phyloP scores from a whole-genome alignment of 1,140 invertebrate species.

The Ctenoplectra terminalis region DNA sequence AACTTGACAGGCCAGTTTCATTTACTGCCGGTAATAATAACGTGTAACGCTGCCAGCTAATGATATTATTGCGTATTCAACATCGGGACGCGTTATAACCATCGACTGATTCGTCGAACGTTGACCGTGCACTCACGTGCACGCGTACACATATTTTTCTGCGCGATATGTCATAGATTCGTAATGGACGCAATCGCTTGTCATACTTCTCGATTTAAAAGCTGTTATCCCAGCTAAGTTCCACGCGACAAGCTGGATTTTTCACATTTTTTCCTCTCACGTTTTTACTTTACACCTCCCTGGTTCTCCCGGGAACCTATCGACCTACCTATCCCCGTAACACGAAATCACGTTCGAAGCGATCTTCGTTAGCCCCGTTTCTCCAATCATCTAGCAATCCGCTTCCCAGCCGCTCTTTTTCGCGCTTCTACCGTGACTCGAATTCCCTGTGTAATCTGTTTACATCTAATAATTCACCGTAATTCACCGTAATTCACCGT shows the following conservation, averaged over 20 bases:
- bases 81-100: background rate
- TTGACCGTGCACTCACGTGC: background rate
- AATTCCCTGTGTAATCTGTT: slow-evolving; percentile 23
- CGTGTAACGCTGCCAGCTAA: slow-evolving; percentile 20
- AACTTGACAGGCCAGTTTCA: slow-evolving; percentile 5
- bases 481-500: no score
- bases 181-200: slow-evolving; percentile 12
- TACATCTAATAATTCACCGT: slow-evolving; percentile 44
- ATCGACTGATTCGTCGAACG: slow-evolving; percentile 23
- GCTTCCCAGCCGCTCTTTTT: background rate
- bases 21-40: slow-evolving; percentile 16
- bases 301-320: background rate
- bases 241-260: background rate
- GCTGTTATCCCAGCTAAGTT: background rate
- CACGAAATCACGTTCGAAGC: slow-evolving; percentile 8
- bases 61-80: slow-evolving; percentile 45
- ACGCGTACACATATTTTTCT: background rate
- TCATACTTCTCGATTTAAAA: background rate
- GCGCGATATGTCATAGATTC: slow-evolving; percentile 14
- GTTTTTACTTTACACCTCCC: background rate
- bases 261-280: background rate
- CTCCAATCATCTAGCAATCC: background rate
- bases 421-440: background rate
- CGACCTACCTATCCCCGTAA: background rate
- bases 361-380: slow-evolving; percentile 30